Percentiles rank a stretch among this genome's conserved stretches.
phyloP scores from a whole-genome alignment of 2,113 vertebrate genomes.

The Cynopterus brachyotis region DNA sequence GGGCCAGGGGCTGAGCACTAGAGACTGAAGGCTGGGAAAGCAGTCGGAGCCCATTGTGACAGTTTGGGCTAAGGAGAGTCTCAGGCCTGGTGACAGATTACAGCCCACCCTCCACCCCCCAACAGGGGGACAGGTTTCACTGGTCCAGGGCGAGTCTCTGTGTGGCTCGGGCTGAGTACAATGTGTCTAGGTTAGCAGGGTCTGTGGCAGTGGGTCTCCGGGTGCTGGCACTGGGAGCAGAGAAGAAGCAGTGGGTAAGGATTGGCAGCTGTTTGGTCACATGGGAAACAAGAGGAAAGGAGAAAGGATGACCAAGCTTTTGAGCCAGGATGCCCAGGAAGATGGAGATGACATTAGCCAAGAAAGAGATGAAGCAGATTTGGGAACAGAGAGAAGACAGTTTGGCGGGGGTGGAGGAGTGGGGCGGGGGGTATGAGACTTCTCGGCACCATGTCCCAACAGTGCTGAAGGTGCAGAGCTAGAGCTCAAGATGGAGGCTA shows the following conservation, averaged over 20 bases:
- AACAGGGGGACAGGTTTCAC: not conserved
- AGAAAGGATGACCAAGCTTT: not conserved
- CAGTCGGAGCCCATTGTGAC: not conserved
- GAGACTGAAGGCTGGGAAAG: not conserved
- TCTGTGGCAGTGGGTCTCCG: not conserved
- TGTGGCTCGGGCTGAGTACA: not conserved
- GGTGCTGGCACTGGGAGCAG: not conserved
- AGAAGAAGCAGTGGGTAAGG: not conserved
- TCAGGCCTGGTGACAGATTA: not conserved
- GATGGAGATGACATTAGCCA: not conserved
- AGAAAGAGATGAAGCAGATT: not conserved
- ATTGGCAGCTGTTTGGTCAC: not conserved
- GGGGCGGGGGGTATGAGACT: not conserved
- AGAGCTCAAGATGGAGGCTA: not conserved
- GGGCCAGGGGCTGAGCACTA: too few species aligned
- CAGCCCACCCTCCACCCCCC: too few species aligned
- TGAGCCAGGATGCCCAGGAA: not conserved
- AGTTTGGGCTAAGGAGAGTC: not conserved
- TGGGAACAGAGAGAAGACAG: not conserved
- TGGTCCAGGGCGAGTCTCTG: not conserved
- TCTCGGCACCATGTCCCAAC: not conserved
- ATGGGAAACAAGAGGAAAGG: not conserved
- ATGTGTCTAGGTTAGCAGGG: accelerated
- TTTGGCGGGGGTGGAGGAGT: not conserved
- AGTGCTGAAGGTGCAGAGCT: not conserved